Conservation (phyloP, 2,888 invertebrate species). For the Antitype chi region DNA sequence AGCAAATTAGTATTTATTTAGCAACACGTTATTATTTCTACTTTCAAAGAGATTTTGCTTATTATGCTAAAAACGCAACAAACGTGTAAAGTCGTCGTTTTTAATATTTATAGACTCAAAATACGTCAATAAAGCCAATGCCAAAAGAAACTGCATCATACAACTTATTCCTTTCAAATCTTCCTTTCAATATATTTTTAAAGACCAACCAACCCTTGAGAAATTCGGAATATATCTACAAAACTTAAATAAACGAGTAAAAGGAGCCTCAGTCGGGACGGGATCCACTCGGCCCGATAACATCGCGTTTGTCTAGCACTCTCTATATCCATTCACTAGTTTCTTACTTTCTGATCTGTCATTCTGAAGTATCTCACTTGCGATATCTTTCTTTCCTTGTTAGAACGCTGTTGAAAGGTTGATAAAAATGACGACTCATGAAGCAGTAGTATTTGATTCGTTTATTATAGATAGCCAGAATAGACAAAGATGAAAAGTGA, state of each 20-base stretch:
- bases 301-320: slow-evolving; percentile 57
- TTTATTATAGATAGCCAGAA: not conserved
- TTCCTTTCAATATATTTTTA: slow-evolving; percentile 29
- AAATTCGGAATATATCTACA: slow-evolving; percentile 30
- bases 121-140: not conserved
- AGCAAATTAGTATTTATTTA: not conserved
- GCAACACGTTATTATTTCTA: not conserved
- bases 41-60: not conserved
- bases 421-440: slow-evolving; percentile 13
- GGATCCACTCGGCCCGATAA: slow-evolving; percentile 56
- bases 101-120: not conserved
- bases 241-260: slow-evolving; percentile 39
- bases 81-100: not conserved
- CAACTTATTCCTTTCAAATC: slow-evolving; percentile 23
- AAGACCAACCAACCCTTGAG: slow-evolving; percentile 13
- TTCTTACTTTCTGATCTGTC: slow-evolving; percentile 53
- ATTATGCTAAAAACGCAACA: not conserved
- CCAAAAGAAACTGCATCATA: not conserved
- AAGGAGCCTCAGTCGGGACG: slow-evolving; percentile 28
- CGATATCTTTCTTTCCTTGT: slow-evolving; percentile 37
- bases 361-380: slow-evolving; percentile 45
- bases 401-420: slow-evolving; percentile 27
- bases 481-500: not conserved
- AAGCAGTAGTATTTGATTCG: not conserved
- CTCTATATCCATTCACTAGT: slow-evolving; percentile 45